Percentiles rank a stretch among this genome's conserved stretches.
Conservation (phyloP, 2,888 invertebrate species). For the Apoderus coryli region DNA sequence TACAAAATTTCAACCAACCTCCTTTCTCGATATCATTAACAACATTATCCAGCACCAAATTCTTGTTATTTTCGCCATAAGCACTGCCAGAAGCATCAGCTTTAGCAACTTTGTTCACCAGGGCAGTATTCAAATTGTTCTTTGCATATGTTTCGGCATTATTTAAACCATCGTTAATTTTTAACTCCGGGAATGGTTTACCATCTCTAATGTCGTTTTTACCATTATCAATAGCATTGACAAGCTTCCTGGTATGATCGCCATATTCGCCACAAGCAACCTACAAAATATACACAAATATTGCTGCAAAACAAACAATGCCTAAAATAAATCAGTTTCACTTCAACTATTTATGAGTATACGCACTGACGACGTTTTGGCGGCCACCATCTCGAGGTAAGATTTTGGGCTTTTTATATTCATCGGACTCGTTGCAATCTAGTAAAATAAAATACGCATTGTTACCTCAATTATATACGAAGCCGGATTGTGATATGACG, state of each 20-base stretch:
- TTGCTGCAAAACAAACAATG: too few species aligned
- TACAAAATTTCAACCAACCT: too few species aligned
- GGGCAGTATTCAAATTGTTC: conserved; percentile 21
- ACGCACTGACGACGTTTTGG: too few species aligned
- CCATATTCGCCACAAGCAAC: conserved; percentile 96
- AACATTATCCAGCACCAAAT: conserved; percentile 40
- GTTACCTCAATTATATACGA: conserved; percentile 60
- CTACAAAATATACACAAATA: too few species aligned
- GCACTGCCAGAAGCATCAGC: conserved; percentile 35
- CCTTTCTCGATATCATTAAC: conserved; percentile 51
- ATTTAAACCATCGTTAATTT: conserved; percentile 34
- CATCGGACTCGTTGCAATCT: too few species aligned
- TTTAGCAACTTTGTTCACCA: conserved; percentile 33
- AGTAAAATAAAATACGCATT: too few species aligned
- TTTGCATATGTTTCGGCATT: conserved; percentile 28
- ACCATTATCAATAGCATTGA: conserved; percentile 75
- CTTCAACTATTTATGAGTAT: too few species aligned
- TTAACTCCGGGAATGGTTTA: conserved; percentile 47
- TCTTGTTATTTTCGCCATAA: conserved; percentile 34
- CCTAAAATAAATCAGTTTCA: too few species aligned
- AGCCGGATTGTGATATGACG: conserved; percentile 92
- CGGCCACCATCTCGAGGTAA: too few species aligned
- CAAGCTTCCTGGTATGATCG: conserved; percentile 70
- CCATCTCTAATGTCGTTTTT: conserved; percentile 64
- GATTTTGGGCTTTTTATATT: too few species aligned